A percentile compares a stretch with the other conserved stretches of the same genome.
phyloP scores from a whole-genome alignment of 2,888 invertebrate species.

The Stenolophus ochropezus region DNA sequence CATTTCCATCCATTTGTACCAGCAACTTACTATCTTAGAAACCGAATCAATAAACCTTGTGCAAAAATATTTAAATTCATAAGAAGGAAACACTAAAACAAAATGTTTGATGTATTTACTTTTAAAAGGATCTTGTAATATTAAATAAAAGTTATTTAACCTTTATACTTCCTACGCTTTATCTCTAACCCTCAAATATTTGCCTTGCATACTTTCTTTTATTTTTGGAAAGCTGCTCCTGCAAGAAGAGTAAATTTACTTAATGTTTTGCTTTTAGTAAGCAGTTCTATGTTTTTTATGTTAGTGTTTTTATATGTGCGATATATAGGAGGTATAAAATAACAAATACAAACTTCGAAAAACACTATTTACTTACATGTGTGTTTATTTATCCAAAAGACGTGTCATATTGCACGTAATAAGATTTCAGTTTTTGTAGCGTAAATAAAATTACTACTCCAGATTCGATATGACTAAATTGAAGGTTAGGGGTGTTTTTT shows the following conservation, averaged over 20 bases:
- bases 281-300: conserved; percentile 15
- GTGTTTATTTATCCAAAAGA: conserved; percentile 32
- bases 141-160: too few species aligned
- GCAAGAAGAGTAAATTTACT: not conserved
- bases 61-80: too few species aligned
- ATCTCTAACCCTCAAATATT: not conserved
- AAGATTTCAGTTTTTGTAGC: not conserved
- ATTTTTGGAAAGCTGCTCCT: not conserved
- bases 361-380: not conserved
- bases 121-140: not conserved
- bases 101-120: too few species aligned
- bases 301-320: not conserved
- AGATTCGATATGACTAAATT: not conserved
- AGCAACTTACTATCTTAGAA: too few species aligned
- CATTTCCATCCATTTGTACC: too few species aligned
- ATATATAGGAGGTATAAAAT: conserved; percentile 17
- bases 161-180: too few species aligned
- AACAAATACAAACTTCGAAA: conserved; percentile 10
- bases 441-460: not conserved
- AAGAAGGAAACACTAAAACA: too few species aligned
- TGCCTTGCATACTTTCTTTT: not conserved
- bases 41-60: too few species aligned
- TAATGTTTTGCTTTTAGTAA: not conserved
- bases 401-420: not conserved
- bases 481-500: not conserved